Evolutionary conservation across 2,113 vertebrate genomes (phyloP).

Genomic region (Salvelinus fontinalis): DNA sequence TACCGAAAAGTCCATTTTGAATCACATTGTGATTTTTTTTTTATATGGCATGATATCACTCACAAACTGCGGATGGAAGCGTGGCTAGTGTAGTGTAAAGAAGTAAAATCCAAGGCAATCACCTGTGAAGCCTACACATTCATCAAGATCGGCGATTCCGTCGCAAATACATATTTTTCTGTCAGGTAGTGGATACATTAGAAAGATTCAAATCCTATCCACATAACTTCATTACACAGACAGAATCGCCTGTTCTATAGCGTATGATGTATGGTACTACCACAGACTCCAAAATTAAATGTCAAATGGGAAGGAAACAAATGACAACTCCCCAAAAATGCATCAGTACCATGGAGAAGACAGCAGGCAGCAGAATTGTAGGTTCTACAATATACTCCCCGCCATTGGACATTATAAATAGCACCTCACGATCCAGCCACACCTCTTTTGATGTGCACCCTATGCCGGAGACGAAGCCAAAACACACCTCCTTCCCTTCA

Average conservation of each 20-base stretch:
- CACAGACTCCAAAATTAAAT: neutral
- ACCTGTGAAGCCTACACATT: too few species aligned
- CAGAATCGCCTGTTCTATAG: neutral
- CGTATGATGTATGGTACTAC: neutral
- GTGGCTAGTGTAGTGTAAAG: too few species aligned
- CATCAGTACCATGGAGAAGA: neutral
- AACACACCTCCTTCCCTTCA: conserved; percentile 18
- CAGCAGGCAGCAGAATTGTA: neutral
- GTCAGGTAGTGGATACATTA: neutral
- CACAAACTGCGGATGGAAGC: too few species aligned
- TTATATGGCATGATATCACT: too few species aligned
- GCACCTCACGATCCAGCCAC: neutral
- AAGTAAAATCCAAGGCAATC: too few species aligned
- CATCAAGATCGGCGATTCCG: too few species aligned
- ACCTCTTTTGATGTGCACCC: neutral
- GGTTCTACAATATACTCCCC: neutral
- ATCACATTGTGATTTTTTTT: too few species aligned
- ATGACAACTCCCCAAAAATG: neutral
- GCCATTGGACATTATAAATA: neutral
- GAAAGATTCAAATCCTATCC: neutral
- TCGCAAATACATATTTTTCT: neutral
- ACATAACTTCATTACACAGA: neutral
- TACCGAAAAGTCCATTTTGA: too few species aligned
- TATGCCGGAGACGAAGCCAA: conserved; percentile 6
- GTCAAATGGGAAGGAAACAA: neutral